These are phyloP conservation scores for Tetramorium alpestre DNA, from an alignment of 1,140 invertebrate genomes.

Conservation along the genomic window DNA sequence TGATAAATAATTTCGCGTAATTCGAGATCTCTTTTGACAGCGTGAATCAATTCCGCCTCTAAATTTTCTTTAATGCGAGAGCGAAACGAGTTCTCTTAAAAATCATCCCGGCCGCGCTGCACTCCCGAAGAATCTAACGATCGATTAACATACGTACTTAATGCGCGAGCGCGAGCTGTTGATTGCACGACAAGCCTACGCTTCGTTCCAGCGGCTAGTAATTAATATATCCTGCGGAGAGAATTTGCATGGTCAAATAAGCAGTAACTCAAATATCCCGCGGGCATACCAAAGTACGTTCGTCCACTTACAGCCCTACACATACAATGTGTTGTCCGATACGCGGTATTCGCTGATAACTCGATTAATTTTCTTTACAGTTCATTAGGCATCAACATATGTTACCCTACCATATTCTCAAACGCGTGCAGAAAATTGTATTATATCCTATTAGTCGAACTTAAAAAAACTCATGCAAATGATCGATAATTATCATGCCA, in stretches of 20 bases:
- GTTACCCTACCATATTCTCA: neutral
- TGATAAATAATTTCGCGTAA: neutral
- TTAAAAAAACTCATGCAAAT: conserved; percentile 7
- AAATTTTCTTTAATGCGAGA: neutral
- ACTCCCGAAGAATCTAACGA: neutral
- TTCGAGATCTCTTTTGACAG: neutral
- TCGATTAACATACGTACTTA: conserved; percentile 25
- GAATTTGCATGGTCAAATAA: conserved; percentile 42
- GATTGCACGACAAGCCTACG: conserved; percentile 13
- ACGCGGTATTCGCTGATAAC: neutral
- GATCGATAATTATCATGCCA: conserved; percentile 18
- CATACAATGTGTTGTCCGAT: neutral
- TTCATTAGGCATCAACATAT: conserved; percentile 24
- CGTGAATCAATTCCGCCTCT: neutral
- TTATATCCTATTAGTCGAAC: conserved; percentile 25
- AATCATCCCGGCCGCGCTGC: neutral
- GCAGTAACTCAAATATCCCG: conserved; percentile 37
- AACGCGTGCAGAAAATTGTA: neutral
- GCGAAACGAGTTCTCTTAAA: neutral
- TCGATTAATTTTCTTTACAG: conserved; percentile 13
- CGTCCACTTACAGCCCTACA: neutral
- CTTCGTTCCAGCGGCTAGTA: conserved; percentile 18
- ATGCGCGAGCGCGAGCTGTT: conserved; percentile 1
- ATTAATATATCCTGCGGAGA: conserved; percentile 36
- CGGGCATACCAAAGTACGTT: neutral